Evolutionary conservation across 1,140 invertebrate genomes (phyloP).

Genomic region (Ectropis grisescens): DNA sequence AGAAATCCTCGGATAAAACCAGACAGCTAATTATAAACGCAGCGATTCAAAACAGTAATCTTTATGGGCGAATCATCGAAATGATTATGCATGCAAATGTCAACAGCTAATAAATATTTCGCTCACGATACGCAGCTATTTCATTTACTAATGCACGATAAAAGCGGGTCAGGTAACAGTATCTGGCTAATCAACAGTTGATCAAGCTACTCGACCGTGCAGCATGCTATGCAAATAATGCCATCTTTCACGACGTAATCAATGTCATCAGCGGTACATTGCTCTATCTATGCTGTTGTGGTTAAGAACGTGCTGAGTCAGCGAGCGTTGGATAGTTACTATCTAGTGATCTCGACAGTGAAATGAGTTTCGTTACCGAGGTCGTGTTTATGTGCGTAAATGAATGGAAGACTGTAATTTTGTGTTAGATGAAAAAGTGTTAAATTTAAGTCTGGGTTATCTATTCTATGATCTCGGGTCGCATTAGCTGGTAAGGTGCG

Average conservation of each 20-base stretch:
- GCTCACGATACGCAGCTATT: slow-evolving; percentile 2
- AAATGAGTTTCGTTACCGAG: slow-evolving; percentile 12
- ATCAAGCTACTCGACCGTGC: slow-evolving; percentile 8
- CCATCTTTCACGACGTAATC: slow-evolving; percentile 3
- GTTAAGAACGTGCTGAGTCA: slow-evolving; percentile 5
- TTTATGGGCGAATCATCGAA: too few species aligned
- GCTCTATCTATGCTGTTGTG: slow-evolving; percentile 2
- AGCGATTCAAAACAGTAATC: too few species aligned
- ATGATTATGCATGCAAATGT: background rate
- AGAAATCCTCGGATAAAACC: too few species aligned
- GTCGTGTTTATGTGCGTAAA: too few species aligned
- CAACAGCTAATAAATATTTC: too few species aligned
- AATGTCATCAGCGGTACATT: slow-evolving; percentile 8
- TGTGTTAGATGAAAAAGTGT: too few species aligned
- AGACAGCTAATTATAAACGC: too few species aligned
- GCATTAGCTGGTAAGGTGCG: too few species aligned
- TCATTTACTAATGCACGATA: slow-evolving; percentile 11
- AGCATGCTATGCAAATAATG: slow-evolving; percentile 13
- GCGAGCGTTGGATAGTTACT: slow-evolving; percentile 10
- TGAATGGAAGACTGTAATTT: too few species aligned
- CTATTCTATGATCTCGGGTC: too few species aligned
- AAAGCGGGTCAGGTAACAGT: slow-evolving; percentile 37
- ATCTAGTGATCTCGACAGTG: slow-evolving; percentile 23
- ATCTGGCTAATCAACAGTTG: slow-evolving; percentile 14
- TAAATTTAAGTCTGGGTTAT: too few species aligned